Evolutionary conservation across 2,888 invertebrate genomes (phyloP).

Genomic region (Morpho achilles): DNA sequence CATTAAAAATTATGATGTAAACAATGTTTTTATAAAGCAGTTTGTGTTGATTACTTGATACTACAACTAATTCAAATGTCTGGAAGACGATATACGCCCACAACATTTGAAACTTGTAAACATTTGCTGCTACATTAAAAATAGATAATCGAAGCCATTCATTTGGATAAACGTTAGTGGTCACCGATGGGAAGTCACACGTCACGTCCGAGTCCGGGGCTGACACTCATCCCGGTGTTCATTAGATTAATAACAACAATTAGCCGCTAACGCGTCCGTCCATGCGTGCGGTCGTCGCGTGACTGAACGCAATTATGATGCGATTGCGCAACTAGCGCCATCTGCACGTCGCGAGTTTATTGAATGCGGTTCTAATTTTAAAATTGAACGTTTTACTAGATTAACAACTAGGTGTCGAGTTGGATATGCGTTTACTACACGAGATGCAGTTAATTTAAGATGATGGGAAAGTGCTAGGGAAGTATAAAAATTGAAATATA

Average conservation of each 20-base stretch:
- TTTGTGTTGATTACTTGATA: no score
- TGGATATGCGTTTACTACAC: not conserved
- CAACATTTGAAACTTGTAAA: no score
- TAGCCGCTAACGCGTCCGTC: slow-evolving; percentile 46
- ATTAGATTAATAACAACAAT: slow-evolving; percentile 56
- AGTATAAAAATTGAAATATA: no score
- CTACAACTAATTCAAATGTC: no score
- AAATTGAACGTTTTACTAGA: slow-evolving; percentile 12
- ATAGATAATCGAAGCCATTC: not conserved
- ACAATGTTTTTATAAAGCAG: no score
- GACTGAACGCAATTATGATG: slow-evolving; percentile 51
- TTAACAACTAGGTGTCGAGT: slow-evolving; percentile 1
- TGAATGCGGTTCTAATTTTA: slow-evolving; percentile 16
- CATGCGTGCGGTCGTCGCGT: slow-evolving; percentile 65
- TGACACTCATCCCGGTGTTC: slow-evolving; percentile 36
- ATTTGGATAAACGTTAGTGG: slow-evolving; percentile 4
- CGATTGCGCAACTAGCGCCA: slow-evolving; percentile 43
- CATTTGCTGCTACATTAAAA: no score
- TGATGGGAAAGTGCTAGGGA: no score
- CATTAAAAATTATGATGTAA: no score
- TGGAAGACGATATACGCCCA: no score
- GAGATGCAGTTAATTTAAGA: no score
- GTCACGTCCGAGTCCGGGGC: slow-evolving; percentile 25
- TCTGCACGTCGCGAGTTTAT: slow-evolving; percentile 15
- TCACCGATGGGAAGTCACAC: slow-evolving; percentile 29